A percentile compares a stretch with the other conserved stretches of the same genome.
phyloP scores from a whole-genome alignment of 2,888 invertebrate species.

The Lutraria lutraria region DNA sequence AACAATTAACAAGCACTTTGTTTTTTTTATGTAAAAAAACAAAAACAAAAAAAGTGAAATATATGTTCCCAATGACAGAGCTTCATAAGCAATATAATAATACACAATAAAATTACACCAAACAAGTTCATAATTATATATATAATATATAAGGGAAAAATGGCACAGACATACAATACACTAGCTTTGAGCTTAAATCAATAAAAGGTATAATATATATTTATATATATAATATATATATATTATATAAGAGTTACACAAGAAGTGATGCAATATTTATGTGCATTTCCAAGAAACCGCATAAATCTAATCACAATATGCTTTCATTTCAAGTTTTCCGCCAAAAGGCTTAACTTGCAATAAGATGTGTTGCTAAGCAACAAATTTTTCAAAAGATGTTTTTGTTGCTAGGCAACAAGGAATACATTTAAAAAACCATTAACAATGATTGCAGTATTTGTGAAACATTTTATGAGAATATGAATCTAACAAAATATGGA shows the following conservation, averaged over 20 bases:
- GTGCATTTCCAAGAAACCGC: conserved; percentile 32
- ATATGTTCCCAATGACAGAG: conserved; percentile 27
- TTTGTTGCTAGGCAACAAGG: conserved; percentile 44
- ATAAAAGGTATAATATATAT: conserved; percentile 28
- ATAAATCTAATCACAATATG: conserved; percentile 36
- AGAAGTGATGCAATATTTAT: conserved; percentile 30
- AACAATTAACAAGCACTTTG: conserved; percentile 34
- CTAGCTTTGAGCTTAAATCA: conserved; percentile 45
- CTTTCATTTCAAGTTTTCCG: conserved; percentile 25
- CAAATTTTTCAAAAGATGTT: conserved; percentile 31
- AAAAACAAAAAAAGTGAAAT: conserved; percentile 17
- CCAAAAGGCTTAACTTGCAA: conserved; percentile 35
- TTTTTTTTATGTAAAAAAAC: conserved; percentile 17
- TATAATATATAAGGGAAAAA: conserved; percentile 36
- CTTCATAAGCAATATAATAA: conserved; percentile 38
- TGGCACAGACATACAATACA: conserved; percentile 37
- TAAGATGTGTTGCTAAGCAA: conserved; percentile 46
- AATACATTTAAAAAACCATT: conserved; percentile 27
- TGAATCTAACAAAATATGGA: background rate
- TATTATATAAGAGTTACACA: background rate
- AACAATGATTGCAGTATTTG: background rate
- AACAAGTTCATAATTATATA: conserved; percentile 22
- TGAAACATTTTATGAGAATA: background rate
- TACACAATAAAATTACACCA: conserved; percentile 40
- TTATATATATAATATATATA: conserved; percentile 33